Conservation (phyloP, 2,888 invertebrate genomes). For the Eubasilissa splendida region DNA sequence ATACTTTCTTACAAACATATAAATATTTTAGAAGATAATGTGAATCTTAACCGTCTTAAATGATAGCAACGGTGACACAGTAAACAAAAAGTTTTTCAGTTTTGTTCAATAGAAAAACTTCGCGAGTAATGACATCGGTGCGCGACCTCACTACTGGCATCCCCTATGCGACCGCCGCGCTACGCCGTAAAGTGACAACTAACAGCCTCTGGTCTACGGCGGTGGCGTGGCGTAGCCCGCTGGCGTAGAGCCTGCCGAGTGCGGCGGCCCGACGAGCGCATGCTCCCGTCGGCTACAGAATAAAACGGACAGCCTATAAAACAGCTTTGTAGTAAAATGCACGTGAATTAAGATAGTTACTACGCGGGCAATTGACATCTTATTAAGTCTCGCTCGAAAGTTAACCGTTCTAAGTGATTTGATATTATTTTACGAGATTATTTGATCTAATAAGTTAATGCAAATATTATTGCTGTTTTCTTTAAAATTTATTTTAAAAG, state of each 20-base stretch:
- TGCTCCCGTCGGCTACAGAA: not conserved
- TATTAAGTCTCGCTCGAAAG: too few species aligned
- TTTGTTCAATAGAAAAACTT: slow-evolving; percentile 12
- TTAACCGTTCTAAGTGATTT: too few species aligned
- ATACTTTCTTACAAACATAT: too few species aligned
- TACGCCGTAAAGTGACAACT: slow-evolving; percentile 23
- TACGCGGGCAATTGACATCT: not conserved
- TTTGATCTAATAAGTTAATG: too few species aligned
- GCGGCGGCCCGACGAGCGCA: slow-evolving; percentile 4
- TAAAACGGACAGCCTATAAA: slow-evolving; percentile 2
- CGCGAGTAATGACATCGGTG: not conserved
- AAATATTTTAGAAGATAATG: too few species aligned
- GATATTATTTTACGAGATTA: too few species aligned
- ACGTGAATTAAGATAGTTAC: slow-evolving; percentile 10
- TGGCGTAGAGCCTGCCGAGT: not conserved
- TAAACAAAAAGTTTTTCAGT: slow-evolving; percentile 9
- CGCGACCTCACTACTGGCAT: slow-evolving; percentile 6
- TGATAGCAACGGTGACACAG: not conserved
- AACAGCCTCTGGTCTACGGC: not conserved
- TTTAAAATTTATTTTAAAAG: too few species aligned
- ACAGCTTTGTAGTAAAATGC: slow-evolving; percentile 15
- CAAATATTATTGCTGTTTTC: too few species aligned
- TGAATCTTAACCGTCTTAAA: not conserved
- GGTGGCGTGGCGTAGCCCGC: slow-evolving; percentile 1
- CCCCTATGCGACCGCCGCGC: slow-evolving; percentile 16